Base-by-base conservation (phyloP, 2,113 vertebrate genomes). In the Apaloderma vittatum region DNA sequence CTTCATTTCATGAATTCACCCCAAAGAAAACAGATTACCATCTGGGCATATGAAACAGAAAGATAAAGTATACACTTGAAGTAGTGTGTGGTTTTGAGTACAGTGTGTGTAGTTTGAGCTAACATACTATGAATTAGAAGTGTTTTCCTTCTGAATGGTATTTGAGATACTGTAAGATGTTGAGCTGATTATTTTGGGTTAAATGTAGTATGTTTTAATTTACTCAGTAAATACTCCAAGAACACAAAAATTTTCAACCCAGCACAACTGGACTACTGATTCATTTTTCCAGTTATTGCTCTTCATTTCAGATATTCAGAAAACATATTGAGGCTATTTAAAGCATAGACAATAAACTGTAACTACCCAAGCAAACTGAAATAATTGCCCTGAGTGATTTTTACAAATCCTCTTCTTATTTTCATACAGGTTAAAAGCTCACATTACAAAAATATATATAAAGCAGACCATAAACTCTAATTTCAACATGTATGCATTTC, bases 271-370 rank as follows among this genome's bases (percentile, higher is more conserved):
- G 37, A 81, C 23, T 75, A 59, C 13, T 92, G 72, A 91, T 94
- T 58, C 92, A 97, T 93, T 92, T 96, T 92, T 97, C 55, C 72
- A 94, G 74, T 84, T 95, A 93, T 16, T 93, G 43, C 73, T 95
- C 76, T 92, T 84, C 34, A 77, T 97, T 97, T 97, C 90, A 52
- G 2, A 88, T 72, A 91, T 91, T 95, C 77, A 80, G 70, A 92
- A 96, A 96, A 96, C 24, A 94, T 71, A 87, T 2, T 82, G 68
- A 96, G 63, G 59, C 32, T 78, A 87, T 81, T 96, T 88, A 97
- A 95, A 79, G 37, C 27, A 48, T 91, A 88, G 94, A 90, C 82
- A 95, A 95, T 36, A 16, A 95, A 85, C 54, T 91, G 32, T 52
- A 86, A 88, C n/a, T 76, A 52, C 32, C 57, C 52, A 77, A 81